Conservation (phyloP, 2,113 vertebrate genomes). For the Trichechus manatus region DNA sequence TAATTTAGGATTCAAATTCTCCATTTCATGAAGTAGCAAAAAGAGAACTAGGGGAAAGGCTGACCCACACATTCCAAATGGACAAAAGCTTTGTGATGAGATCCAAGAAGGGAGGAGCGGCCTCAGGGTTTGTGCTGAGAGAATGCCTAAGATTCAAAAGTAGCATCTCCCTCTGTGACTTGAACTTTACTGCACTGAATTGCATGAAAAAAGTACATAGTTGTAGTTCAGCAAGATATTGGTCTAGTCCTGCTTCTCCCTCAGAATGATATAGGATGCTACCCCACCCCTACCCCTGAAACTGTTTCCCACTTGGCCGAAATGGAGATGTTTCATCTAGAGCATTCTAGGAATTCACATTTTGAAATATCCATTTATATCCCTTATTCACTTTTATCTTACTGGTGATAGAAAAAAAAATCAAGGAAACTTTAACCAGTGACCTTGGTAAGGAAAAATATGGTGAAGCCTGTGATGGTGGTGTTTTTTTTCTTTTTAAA, state of each 20-base stretch:
- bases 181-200: conserved; percentile 36
- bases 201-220: background rate
- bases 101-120: background rate
- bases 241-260: background rate
- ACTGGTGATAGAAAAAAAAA: conserved; percentile 40
- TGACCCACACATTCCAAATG: background rate
- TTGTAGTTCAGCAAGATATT: conserved; percentile 17
- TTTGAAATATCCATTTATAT: conserved; percentile 31
- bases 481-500: conserved; percentile 21
- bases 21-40: conserved; percentile 14
- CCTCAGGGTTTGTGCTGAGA: background rate
- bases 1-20: conserved; percentile 38
- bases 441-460: conserved; percentile 50
- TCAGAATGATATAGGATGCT: background rate
- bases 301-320: background rate
- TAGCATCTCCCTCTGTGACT: background rate
- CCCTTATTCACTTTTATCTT: conserved; percentile 26
- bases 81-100: conserved; percentile 3
- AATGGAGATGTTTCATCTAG: background rate
- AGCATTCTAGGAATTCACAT: conserved; percentile 27
- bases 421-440: conserved; percentile 9
- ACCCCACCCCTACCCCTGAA: background rate
- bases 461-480: background rate
- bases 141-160: background rate
- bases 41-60: background rate